Evolutionary conservation across 2,797 vertebrate genomes (phyloP).

Genomic region (Linurgus olivaceus): DNA sequence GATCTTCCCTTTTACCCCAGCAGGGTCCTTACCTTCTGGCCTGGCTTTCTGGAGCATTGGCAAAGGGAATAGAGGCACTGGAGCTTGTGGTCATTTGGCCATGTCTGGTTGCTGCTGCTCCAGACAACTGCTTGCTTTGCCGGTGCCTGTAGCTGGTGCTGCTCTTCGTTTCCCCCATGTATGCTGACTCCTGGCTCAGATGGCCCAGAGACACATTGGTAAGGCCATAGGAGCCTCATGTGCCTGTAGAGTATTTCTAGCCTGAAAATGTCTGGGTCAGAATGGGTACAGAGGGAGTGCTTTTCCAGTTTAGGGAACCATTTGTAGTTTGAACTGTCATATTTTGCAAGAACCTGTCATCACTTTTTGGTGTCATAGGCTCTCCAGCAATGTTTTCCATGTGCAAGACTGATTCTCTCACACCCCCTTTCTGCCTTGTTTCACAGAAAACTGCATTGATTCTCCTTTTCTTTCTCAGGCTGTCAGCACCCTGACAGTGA

Average conservation of each 20-base stretch:
- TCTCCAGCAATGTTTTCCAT: constrained; percentile 47
- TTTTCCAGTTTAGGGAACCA: constrained; percentile 21
- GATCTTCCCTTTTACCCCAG: background rate
- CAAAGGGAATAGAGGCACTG: background rate
- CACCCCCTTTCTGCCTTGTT: background rate
- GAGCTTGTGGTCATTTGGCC: background rate
- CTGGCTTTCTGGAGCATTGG: background rate
- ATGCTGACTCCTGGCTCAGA: background rate
- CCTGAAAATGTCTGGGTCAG: background rate
- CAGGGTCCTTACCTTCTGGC: background rate
- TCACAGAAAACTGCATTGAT: constrained; percentile 1
- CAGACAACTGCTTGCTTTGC: background rate
- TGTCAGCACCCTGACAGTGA: background rate
- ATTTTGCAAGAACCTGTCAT: constrained; percentile 59
- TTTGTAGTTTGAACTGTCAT: constrained; percentile 17
- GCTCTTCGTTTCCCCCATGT: background rate
- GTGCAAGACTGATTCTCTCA: constrained; percentile 17
- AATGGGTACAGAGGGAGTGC: background rate
- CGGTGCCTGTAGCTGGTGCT: background rate
- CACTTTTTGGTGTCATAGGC: constrained; percentile 20
- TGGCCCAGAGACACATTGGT: background rate
- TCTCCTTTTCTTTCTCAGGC: constrained; percentile 1
- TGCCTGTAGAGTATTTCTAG: background rate
- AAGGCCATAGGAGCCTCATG: background rate
- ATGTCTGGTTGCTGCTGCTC: background rate